A percentile compares a stretch with the other conserved stretches of the same genome.
Conservation (phyloP, 1,140 invertebrate species). For the Liolophura sinensis region DNA sequence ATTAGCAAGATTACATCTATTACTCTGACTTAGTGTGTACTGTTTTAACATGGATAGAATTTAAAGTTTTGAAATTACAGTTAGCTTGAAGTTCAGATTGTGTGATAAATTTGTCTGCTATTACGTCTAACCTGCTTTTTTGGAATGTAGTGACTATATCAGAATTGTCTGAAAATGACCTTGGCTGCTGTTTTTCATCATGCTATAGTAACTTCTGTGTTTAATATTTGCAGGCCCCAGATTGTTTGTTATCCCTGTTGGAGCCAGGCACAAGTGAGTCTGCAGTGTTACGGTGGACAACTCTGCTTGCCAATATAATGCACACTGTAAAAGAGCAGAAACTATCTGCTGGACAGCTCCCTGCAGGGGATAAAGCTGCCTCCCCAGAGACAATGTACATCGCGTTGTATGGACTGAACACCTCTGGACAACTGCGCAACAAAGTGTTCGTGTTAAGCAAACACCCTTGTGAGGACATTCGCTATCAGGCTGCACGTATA, state of each 20-base stretch:
- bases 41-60: too few relatives aligned
- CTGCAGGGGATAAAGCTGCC: slow-evolving; percentile 64
- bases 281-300: slow-evolving; percentile 63
- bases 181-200: neutral
- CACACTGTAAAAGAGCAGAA: slow-evolving; percentile 56
- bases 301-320: slow-evolving; percentile 64
- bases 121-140: too few relatives aligned
- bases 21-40: too few relatives aligned
- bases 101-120: too few relatives aligned
- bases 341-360: slow-evolving; percentile 61
- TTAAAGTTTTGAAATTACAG: too few relatives aligned
- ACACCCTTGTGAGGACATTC: slow-evolving; percentile 62
- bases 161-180: neutral
- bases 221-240: slow-evolving; percentile 61
- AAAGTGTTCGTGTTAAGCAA: slow-evolving; percentile 61
- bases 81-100: too few relatives aligned
- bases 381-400: slow-evolving; percentile 67
- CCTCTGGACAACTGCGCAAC: slow-evolving; percentile 57
- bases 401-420: slow-evolving; percentile 61
- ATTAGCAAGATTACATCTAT: too few relatives aligned
- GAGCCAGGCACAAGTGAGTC: slow-evolving; percentile 59
- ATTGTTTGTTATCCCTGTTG: slow-evolving; percentile 61
- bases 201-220: slow-evolving; percentile 3
- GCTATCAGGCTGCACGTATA: slow-evolving; percentile 53
- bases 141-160: too few relatives aligned